These are phyloP conservation scores for Laodelphax striatellus DNA, from an alignment of 1,140 invertebrate genomes.

Conservation along the genomic window DNA sequence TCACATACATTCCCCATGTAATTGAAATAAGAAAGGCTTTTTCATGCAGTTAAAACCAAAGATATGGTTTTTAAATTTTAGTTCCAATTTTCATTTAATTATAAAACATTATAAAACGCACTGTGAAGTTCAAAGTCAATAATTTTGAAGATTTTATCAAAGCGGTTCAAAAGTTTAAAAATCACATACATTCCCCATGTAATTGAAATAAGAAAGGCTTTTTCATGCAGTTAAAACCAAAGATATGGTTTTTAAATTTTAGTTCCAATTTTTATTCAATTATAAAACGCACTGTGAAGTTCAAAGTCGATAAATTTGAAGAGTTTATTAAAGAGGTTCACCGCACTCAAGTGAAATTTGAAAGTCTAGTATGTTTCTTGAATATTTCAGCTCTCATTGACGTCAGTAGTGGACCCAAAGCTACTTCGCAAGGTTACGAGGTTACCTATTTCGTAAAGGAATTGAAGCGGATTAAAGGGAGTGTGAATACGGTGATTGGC, in stretches of 20 bases:
- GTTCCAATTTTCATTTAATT: too few relatives aligned
- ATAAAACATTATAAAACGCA: constrained; percentile 65
- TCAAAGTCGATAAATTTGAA: constrained; percentile 41
- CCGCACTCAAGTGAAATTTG: constrained; percentile 52
- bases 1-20: neutral
- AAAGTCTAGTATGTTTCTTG: constrained; percentile 70
- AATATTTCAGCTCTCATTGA: constrained; percentile 71
- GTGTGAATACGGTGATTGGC: constrained; percentile 69
- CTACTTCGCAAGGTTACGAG: constrained; percentile 65
- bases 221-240: too few relatives aligned
- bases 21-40: too few relatives aligned
- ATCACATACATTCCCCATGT: neutral
- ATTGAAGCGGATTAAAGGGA: constrained; percentile 56
- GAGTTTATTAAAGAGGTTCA: constrained; percentile 26
- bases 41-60: too few relatives aligned
- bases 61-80: too few relatives aligned
- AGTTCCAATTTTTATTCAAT: too few relatives aligned
- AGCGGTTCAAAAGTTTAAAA: neutral
- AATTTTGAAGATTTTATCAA: constrained; percentile 35
- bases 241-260: too few relatives aligned
- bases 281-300: constrained; percentile 52
- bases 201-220: too few relatives aligned
- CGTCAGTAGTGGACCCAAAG: constrained; percentile 56
- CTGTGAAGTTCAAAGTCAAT: constrained; percentile 54
- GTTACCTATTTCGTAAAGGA: constrained; percentile 75